phyloP scores from a whole-genome alignment of 2,888 invertebrate genomes.

The Synanthedon tipuliformis region DNA sequence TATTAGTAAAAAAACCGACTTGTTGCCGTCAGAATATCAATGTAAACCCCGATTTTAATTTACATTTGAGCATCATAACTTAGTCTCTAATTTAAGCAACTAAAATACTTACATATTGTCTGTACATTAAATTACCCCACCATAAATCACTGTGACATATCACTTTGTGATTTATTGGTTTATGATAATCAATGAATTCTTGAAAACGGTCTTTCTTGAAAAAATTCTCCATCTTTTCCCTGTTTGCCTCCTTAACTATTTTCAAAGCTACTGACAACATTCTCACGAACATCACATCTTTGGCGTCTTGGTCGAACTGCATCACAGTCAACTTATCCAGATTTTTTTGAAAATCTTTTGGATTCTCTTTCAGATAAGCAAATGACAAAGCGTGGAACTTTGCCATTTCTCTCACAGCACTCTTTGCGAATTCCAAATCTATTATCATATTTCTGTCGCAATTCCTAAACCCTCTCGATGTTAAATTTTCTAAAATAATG shows the following conservation, averaged over 20 bases:
- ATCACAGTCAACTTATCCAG: neutral
- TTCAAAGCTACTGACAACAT: slow-evolving; percentile 9
- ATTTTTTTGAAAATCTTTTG: slow-evolving; percentile 16
- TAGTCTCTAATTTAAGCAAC: too few species aligned
- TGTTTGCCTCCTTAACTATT: slow-evolving; percentile 20
- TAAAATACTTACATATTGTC: neutral
- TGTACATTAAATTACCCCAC: neutral
- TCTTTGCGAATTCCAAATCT: slow-evolving; percentile 28
- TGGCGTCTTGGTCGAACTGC: slow-evolving; percentile 3
- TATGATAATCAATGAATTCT: neutral
- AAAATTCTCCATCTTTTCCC: slow-evolving; percentile 13
- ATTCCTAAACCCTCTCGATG: slow-evolving; percentile 19
- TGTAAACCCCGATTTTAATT: too few species aligned
- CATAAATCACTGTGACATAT: neutral
- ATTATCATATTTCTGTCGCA: slow-evolving; percentile 23
- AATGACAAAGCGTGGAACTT: slow-evolving; percentile 45
- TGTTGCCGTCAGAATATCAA: too few species aligned
- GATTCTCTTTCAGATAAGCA: slow-evolving; percentile 31
- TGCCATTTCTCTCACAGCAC: slow-evolving; percentile 26
- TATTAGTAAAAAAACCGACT: too few species aligned
- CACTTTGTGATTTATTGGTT: neutral
- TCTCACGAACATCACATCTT: neutral
- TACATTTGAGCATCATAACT: too few species aligned
- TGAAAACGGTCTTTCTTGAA: slow-evolving; percentile 5
- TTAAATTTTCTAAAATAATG: slow-evolving; percentile 35